Base-by-base conservation (phyloP, 2,797 vertebrate species). In the Okamejei kenojei region DNA sequence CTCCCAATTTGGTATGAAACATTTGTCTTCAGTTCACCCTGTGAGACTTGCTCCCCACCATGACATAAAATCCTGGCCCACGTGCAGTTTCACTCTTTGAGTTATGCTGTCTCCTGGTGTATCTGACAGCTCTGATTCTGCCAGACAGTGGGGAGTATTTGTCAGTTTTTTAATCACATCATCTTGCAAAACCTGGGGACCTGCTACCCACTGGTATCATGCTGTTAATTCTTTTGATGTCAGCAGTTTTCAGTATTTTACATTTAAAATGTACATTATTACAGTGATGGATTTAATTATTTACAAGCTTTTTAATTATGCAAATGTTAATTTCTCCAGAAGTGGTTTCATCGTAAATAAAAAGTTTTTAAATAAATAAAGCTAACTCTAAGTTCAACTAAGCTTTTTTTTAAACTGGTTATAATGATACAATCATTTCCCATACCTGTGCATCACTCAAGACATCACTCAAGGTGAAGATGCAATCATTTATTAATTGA, bases 261-360 rank as follows among this genome's bases (percentile, higher is more conserved):
- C 19, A 38, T 90, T 90, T n/a, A 90, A 90, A 23, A 38, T 21
- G 38, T 38, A 17, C 65, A 71, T 38, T 90, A 90, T 71, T 68
- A 38, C 29, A 35, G 13, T 32, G 23, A 7, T 90, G 17, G 81
- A 32, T 90, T 90, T 29, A 65, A n/a, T 65, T 71, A 90, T 90
- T 84, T 84, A 61, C 81, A 61, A 84, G 54, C 54, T 61, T 84
- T 84, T 61, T 71, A 73, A 90, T 90, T 35, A 90, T 90, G 32
- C 35, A 38, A 2, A 61, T 84, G 23, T 10, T 58, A n/a, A 84
- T 84, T 84, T 84, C 81, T 61, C 81, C 10, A 61, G 29, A 84
- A 84, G 58, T n/a, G 54, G 54, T 5, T 15, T 61, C 81, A 71
- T 23, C 88, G 38, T 23, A 26, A 71, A 71, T 68, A 23, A 65